Evolutionary conservation across 2,113 vertebrate genomes (phyloP), one percentile per base, ranked within the genome.

Genomic region (Sander vitreus): DNA sequence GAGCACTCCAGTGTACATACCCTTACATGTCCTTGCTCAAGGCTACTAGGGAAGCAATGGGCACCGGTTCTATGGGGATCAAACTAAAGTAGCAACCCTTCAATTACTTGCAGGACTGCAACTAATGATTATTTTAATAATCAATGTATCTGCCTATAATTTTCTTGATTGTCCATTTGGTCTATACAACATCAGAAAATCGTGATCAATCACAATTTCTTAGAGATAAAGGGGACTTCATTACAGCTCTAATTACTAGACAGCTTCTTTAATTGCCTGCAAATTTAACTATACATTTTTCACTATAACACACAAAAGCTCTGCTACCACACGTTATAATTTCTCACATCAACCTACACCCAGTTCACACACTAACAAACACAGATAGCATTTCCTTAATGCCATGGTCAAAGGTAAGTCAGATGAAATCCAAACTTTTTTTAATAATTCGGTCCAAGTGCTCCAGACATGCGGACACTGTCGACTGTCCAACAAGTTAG

Each of bases 361-460:
- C 21, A 68, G 58, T 0, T 78, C 66, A 57, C 68, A 77, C 59
- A 4, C 13, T 48, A 6, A 69, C 76, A 78, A 68, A 70, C 50
- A 73, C 74, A 45, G 36, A 82, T 45, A 80, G 66, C 33, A 53
- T 39, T 51, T 71, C 57, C 76, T 74, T 15, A 21, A 66, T 9
- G 62, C 27, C 62, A 60, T 0, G 9, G 47, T 45, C 62, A 76
- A 74, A 80, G 6, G 21, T 48, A 72, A 75, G 25, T 21, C 78
- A 73, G 53, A 55, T 12, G 11, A 83, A 86, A 78, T 59, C 62
- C 57, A 72, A 70, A 47, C 76, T 63, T 25, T 73, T 73, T 76
- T 21, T 58, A 76, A 76, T 25, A 63, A 8, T 67, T 63, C 11
- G 1, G n/a, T 74, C 47, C 16, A 1, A 80, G 72, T 5, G 39